phyloP scores from a whole-genome alignment of 2,888 invertebrate genomes.

The Magallana nippona region DNA sequence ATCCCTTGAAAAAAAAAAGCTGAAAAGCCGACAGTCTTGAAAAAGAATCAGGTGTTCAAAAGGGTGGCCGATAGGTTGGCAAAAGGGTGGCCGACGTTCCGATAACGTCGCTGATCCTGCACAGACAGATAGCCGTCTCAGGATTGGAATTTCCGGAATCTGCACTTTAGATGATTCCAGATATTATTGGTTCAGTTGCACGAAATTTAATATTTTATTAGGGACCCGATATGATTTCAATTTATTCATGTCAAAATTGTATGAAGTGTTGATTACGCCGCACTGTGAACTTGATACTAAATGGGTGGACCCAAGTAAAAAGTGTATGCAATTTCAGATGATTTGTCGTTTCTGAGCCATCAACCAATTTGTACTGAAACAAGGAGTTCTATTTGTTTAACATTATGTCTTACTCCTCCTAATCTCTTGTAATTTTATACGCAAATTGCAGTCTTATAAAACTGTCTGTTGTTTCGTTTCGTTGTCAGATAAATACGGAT shows the following conservation, averaged over 20 bases:
- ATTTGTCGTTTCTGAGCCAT: slow-evolving; percentile 13
- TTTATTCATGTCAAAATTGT: slow-evolving; percentile 26
- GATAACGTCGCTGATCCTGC: not conserved
- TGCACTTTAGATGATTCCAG: slow-evolving; percentile 14
- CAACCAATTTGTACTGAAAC: slow-evolving; percentile 27
- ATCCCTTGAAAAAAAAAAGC: not conserved
- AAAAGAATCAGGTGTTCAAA: not conserved
- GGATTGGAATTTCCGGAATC: not conserved
- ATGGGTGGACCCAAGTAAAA: slow-evolving; percentile 33
- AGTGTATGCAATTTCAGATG: slow-evolving; percentile 29
- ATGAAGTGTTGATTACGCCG: slow-evolving; percentile 13
- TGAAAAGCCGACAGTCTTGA: not conserved
- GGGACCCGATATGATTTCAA: slow-evolving; percentile 31
- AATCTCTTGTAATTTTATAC: not conserved
- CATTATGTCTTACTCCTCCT: not conserved
- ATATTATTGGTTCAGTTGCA: slow-evolving; percentile 22
- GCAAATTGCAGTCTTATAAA: not conserved
- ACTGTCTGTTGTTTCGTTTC: not conserved
- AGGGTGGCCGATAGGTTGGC: not conserved
- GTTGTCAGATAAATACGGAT: not conserved
- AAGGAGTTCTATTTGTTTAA: not conserved
- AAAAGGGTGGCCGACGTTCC: not conserved
- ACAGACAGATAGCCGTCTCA: not conserved
- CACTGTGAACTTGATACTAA: slow-evolving; percentile 27
- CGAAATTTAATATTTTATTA: slow-evolving; percentile 27